A percentile compares a stretch with the other conserved stretches of the same genome.
phyloP scores from a whole-genome alignment of 53 echinoderm and acorn worm genomes.

The Paelopatides confundens region DNA sequence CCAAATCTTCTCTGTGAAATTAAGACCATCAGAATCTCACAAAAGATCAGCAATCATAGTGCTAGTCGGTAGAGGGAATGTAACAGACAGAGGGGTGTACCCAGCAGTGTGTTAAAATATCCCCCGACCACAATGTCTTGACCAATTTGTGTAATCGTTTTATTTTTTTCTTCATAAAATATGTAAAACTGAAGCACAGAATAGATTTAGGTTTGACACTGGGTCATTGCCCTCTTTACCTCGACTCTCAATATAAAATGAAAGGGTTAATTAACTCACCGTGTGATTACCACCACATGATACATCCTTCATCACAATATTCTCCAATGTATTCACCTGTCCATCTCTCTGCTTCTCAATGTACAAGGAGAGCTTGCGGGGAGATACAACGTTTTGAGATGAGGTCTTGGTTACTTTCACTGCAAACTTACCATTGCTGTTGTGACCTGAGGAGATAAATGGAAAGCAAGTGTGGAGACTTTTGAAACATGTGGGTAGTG shows the following conservation, averaged over 20 bases:
- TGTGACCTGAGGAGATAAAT: conserved; percentile 73
- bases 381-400: conserved; percentile 83
- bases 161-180: neutral
- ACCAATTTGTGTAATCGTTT: too few relatives aligned
- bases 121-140: too few relatives aligned
- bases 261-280: conserved; percentile 61
- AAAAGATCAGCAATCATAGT: too few relatives aligned
- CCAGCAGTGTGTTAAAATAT: too few relatives aligned
- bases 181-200: too few relatives aligned
- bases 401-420: conserved; percentile 85
- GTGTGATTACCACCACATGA: conserved; percentile 87
- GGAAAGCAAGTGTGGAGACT: neutral
- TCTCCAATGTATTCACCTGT: conserved; percentile 62
- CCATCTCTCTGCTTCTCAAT: conserved; percentile 82
- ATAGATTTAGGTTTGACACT: neutral
- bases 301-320: conserved; percentile 86
- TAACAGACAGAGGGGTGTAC: too few relatives aligned
- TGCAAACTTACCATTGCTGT: conserved; percentile 89
- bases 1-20: too few relatives aligned
- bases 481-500: neutral
- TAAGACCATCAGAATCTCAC: too few relatives aligned
- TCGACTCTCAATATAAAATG: neutral
- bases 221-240: neutral
- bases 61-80: too few relatives aligned
- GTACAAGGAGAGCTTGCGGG: conserved; percentile 74